A percentile compares a stretch with the other conserved stretches of the same genome.
phyloP scores from a whole-genome alignment of 2,797 vertebrate genomes.

The Bovichtus variegatus region DNA sequence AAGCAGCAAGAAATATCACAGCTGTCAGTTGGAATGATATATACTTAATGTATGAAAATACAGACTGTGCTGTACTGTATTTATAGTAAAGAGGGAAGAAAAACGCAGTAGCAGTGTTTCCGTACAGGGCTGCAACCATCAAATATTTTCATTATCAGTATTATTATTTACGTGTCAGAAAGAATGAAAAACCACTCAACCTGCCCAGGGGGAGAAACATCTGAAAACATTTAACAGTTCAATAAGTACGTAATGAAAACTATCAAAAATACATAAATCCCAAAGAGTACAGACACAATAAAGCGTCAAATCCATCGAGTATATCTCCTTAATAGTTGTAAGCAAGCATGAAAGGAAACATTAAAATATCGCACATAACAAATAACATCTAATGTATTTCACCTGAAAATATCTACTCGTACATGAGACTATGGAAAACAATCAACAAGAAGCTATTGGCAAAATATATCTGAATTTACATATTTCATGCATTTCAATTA shows the following conservation, averaged over 20 bases:
- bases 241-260: background rate
- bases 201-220: too few relatives aligned
- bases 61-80: background rate
- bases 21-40: slow-evolving; percentile 15
- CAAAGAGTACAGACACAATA: background rate
- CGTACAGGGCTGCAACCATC: background rate
- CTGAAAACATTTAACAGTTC: too few relatives aligned
- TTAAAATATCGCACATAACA: too few relatives aligned
- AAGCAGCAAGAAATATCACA: slow-evolving; percentile 34
- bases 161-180: background rate
- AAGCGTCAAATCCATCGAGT: background rate
- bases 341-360: too few relatives aligned
- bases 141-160: background rate
- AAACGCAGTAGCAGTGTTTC: background rate
- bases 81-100: background rate
- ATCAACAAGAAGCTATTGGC: too few relatives aligned
- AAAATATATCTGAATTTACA: too few relatives aligned
- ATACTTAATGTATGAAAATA: background rate
- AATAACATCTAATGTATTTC: too few relatives aligned
- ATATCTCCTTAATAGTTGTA: too few relatives aligned
- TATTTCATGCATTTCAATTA: too few relatives aligned
- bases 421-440: too few relatives aligned
- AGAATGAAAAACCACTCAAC: background rate
- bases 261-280: background rate
- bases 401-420: too few relatives aligned